Evolutionary conservation across 2,113 vertebrate genomes (phyloP).

Genomic region (Platysteira castanea): DNA sequence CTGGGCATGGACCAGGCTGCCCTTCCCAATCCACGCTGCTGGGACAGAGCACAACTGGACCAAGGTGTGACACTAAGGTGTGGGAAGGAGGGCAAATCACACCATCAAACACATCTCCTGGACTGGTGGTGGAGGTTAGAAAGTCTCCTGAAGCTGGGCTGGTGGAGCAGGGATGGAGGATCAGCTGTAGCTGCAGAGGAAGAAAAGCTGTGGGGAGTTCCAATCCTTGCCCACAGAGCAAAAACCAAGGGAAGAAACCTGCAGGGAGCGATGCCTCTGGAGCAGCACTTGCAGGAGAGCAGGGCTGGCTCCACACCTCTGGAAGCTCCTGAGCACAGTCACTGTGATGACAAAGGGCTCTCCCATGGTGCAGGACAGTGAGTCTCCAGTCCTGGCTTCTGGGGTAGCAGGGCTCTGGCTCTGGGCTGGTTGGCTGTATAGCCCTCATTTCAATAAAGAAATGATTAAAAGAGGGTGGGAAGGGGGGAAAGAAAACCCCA

Average conservation of each 20-base stretch:
- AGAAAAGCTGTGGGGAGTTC: background rate
- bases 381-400: background rate
- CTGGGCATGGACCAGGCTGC: background rate
- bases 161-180: background rate
- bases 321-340: accelerated
- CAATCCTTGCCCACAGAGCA: background rate
- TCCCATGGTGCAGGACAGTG: accelerated
- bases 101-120: background rate
- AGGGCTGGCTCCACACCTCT: background rate
- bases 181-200: background rate
- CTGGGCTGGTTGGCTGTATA: background rate
- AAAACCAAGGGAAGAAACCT: background rate
- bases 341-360: accelerated
- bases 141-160: background rate
- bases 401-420: slow-evolving; percentile 19
- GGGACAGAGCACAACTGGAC: background rate
- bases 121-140: background rate
- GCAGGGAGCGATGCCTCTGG: background rate
- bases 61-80: background rate
- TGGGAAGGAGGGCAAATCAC: background rate
- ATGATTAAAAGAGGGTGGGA: background rate
- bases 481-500: background rate
- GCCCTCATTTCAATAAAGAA: slow-evolving; percentile 35
- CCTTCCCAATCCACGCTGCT: background rate
- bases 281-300: background rate